These are phyloP conservation scores for Torymus aiolomorphi DNA, from an alignment of 2,888 invertebrate genomes.

Conservation along the genomic window DNA sequence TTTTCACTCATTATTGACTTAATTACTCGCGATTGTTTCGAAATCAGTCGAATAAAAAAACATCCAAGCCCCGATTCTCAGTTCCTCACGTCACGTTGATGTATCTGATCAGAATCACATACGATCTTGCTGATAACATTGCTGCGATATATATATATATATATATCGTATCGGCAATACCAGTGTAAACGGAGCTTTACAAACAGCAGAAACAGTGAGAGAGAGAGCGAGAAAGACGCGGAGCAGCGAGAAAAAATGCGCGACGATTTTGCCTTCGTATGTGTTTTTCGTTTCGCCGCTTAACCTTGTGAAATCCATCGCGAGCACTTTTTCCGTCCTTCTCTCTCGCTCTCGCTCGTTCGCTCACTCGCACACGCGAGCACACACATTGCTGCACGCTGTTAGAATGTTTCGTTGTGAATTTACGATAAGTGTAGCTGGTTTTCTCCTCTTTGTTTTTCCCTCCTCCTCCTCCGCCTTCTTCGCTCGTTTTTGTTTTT, in stretches of 20 bases:
- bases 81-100: too few species aligned
- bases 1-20: too few species aligned
- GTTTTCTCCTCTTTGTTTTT: conserved; percentile 29
- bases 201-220: neutral
- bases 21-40: too few species aligned
- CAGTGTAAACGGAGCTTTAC: conserved; percentile 11
- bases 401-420: conserved; percentile 46
- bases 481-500: neutral
- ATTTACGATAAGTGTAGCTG: conserved; percentile 48
- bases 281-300: conserved; percentile 34
- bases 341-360: conserved; percentile 12
- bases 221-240: too few species aligned
- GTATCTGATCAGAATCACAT: too few species aligned
- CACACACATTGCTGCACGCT: conserved; percentile 26
- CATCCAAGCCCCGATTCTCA: too few species aligned
- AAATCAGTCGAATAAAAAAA: too few species aligned
- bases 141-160: too few species aligned
- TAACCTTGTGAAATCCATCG: conserved; percentile 52
- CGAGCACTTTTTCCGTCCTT: conserved; percentile 45
- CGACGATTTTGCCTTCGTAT: conserved; percentile 40
- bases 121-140: too few species aligned
- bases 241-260: conserved; percentile 31
- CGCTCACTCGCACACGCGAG: too few species aligned
- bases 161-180: neutral
- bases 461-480: neutral